Percentiles rank a stretch among this genome's conserved stretches.
Evolutionary conservation across 2,797 vertebrate species (phyloP).

Genomic region (Pipistrellus pygmaeus): DNA sequence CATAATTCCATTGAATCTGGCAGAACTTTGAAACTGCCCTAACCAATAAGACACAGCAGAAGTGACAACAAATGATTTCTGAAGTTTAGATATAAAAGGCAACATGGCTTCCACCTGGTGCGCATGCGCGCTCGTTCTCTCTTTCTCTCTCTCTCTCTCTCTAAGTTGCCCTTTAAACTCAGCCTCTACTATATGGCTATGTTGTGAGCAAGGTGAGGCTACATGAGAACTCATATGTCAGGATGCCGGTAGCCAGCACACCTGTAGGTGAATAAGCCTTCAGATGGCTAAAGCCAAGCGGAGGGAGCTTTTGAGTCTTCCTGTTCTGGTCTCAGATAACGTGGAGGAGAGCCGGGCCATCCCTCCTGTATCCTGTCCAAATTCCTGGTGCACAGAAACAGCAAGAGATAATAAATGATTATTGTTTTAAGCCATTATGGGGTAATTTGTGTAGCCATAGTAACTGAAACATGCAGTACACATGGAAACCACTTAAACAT

Average conservation of each 20-base stretch:
- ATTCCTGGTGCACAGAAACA: background rate
- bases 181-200: background rate
- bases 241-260: background rate
- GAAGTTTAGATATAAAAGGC: background rate
- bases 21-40: background rate
- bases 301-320: background rate
- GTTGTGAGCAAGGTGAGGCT: background rate
- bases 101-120: background rate
- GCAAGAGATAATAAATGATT: constrained; percentile 17
- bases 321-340: background rate
- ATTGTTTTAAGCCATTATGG: background rate
- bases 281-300: background rate
- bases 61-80: background rate
- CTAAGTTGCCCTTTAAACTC: background rate
- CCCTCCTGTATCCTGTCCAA: background rate
- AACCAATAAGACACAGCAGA: background rate
- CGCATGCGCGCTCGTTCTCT: background rate
- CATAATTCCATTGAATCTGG: background rate
- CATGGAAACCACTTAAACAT: background rate
- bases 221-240: background rate
- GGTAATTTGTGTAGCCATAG: background rate
- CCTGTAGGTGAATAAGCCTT: background rate
- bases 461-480: background rate
- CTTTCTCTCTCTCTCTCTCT: background rate
- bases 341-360: background rate